These are phyloP conservation scores for Adelphocoris suturalis DNA, from an alignment of 2,888 invertebrate genomes.

Conservation along the genomic window DNA sequence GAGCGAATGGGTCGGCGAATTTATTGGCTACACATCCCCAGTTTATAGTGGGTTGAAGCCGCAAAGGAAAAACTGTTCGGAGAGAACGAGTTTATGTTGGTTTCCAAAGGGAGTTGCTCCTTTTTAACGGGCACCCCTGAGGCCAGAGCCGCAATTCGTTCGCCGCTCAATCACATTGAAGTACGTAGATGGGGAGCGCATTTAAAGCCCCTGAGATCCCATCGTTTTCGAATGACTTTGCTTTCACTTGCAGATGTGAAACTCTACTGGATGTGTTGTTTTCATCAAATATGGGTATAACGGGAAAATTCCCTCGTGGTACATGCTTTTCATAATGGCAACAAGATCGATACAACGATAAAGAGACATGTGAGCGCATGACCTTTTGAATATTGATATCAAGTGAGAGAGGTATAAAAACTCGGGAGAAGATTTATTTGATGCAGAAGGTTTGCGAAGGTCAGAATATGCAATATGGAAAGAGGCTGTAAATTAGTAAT, in stretches of 20 bases:
- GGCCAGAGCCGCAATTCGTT: constrained; percentile 1
- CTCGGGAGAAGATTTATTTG: too few species aligned
- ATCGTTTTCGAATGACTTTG: constrained; percentile 24
- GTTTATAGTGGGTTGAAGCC: not conserved
- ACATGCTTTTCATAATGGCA: not conserved
- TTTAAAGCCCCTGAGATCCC: not conserved
- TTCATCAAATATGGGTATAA: not conserved
- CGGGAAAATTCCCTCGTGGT: not conserved
- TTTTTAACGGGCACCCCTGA: not conserved
- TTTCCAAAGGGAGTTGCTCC: constrained; percentile 21
- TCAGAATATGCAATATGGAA: too few species aligned
- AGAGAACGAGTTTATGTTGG: not conserved
- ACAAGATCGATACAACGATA: too few species aligned
- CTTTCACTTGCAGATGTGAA: constrained; percentile 1
- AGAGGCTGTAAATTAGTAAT: too few species aligned
- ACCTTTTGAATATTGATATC: too few species aligned
- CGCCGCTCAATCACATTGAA: not conserved
- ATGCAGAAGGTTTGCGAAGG: too few species aligned
- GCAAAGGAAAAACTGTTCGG: constrained; percentile 20
- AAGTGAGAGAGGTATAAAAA: too few species aligned
- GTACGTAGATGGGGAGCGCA: not conserved
- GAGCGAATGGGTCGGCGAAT: not conserved
- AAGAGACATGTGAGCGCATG: too few species aligned
- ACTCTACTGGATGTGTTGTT: not conserved
- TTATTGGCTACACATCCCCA: not conserved